Evolutionary conservation across 2,888 invertebrate species (phyloP).

Genomic region (Cryptocheilus praepositus): DNA sequence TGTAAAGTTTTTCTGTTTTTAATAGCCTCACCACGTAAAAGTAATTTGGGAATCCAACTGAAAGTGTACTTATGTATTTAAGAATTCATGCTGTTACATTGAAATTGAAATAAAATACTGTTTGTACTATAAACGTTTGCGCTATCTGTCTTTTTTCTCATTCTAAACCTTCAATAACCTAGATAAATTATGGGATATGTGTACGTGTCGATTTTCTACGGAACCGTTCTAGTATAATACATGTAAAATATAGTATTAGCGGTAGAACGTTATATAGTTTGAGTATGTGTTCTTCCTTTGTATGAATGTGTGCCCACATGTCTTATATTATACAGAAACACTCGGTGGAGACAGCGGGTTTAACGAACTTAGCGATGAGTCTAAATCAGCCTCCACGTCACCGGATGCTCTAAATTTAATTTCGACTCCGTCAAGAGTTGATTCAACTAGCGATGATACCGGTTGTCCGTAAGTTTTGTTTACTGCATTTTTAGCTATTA

Average conservation of each 20-base stretch:
- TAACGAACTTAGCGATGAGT: conserved; percentile 66
- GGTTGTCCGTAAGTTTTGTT: conserved; percentile 68
- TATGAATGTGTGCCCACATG: no score
- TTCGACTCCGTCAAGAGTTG: conserved; percentile 62
- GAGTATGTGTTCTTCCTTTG: no score
- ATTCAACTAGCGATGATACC: conserved; percentile 70
- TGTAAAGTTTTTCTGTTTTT: no score
- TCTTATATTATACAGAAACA: conserved; percentile 55
- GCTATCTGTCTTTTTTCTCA: conserved; percentile 5
- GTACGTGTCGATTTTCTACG: no score
- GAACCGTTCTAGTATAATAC: no score
- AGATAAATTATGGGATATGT: no score
- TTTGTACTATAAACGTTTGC: not conserved
- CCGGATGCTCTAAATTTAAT: conserved; percentile 63
- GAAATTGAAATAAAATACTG: conserved; percentile 11
- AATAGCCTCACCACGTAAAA: no score
- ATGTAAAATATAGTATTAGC: no score
- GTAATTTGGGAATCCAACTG: no score
- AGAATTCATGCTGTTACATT: conserved; percentile 23
- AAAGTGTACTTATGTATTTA: no score
- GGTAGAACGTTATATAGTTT: no score
- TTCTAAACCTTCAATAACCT: no score
- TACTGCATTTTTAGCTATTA: not conserved
- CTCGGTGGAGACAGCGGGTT: conserved; percentile 69
- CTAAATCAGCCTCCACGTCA: conserved; percentile 66